These are phyloP conservation scores for Luperina testacea DNA, from an alignment of 2,888 invertebrate genomes.

Conservation along the genomic window DNA sequence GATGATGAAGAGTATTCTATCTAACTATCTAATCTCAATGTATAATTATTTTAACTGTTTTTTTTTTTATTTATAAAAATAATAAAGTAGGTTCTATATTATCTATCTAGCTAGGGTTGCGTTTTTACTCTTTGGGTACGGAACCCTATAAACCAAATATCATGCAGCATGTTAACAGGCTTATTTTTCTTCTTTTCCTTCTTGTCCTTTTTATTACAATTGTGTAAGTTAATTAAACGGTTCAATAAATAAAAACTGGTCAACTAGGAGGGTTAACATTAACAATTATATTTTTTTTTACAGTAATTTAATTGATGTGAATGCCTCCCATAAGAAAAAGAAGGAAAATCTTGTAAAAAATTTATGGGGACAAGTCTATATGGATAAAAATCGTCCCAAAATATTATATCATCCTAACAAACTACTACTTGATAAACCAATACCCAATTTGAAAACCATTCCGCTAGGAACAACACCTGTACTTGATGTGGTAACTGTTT, in stretches of 20 bases:
- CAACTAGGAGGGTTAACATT: not conserved
- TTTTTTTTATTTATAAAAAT: not conserved
- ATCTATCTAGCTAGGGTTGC: not conserved
- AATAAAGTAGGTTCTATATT: not conserved
- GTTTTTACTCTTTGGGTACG: not conserved
- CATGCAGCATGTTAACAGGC: not conserved
- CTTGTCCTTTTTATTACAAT: not conserved
- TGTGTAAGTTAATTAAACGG: not conserved
- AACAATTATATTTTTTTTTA: not conserved
- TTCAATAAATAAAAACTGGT: not conserved
- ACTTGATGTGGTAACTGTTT: not conserved
- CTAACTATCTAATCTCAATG: not conserved
- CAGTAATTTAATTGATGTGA: not conserved
- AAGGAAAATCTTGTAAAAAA: not conserved
- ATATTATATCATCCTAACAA: not conserved
- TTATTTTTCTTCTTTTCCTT: not conserved
- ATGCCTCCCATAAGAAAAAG: not conserved
- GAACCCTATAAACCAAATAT: not conserved
- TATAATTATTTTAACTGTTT: not conserved
- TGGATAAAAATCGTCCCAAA: not conserved
- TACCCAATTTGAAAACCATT: constrained; percentile 22
- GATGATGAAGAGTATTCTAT: not conserved
- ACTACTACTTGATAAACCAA: constrained; percentile 21
- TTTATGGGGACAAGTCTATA: not conserved
- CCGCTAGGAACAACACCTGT: not conserved